Conservation (phyloP, 35 echinoderm and acorn worm species). For the Antedon bifida region DNA sequence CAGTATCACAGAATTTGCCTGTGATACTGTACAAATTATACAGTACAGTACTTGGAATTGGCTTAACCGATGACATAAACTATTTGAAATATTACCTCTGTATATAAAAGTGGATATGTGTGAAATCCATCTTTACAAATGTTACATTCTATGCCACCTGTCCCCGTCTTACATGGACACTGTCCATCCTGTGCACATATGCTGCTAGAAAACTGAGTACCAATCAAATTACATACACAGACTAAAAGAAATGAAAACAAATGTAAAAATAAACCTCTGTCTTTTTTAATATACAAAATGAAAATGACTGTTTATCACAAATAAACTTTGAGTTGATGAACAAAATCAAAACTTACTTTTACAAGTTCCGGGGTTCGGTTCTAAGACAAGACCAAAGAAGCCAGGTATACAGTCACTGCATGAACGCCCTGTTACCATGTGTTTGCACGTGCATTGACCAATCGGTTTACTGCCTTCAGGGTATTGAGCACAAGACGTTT, state of each 20-base stretch:
- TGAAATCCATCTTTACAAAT: constrained; percentile 57
- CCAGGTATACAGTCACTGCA: constrained; percentile 60
- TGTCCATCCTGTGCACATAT: constrained; percentile 58
- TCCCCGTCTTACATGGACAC: constrained; percentile 56
- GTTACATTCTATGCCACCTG: constrained; percentile 36
- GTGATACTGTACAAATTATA: too few relatives aligned
- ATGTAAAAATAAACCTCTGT: too few relatives aligned
- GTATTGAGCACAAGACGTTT: constrained; percentile 52
- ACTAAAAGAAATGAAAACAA: constrained; percentile 26
- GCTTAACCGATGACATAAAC: too few relatives aligned
- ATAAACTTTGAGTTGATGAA: too few relatives aligned
- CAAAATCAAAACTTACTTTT: too few relatives aligned
- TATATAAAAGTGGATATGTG: constrained; percentile 31
- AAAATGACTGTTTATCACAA: too few relatives aligned
- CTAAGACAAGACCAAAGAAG: constrained; percentile 50
- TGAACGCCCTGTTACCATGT: constrained; percentile 65
- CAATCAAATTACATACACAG: constrained; percentile 50
- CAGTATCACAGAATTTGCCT: too few relatives aligned
- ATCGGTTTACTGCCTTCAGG: constrained; percentile 16
- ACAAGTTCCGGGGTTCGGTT: constrained; percentile 36
- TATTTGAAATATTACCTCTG: constrained; percentile 28
- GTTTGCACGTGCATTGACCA: constrained; percentile 74
- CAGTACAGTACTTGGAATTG: too few relatives aligned
- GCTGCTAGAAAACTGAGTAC: constrained; percentile 45
- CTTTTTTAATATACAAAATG: too few relatives aligned